Base-by-base conservation (phyloP, 2,113 vertebrate species). In the Pseudorectes ferrugineus region DNA sequence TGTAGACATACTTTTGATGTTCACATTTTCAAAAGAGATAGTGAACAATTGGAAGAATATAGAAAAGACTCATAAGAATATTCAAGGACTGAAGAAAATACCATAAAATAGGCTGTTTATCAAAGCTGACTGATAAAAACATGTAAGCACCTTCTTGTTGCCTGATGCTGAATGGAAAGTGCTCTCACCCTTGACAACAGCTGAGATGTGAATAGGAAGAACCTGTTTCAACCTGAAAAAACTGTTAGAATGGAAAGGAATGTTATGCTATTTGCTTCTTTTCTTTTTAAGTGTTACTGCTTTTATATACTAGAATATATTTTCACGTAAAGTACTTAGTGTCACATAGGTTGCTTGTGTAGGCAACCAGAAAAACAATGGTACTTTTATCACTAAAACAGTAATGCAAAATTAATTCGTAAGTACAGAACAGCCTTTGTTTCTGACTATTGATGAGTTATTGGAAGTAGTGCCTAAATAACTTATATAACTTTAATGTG, bases 161-260 rank as follows among this genome's bases (percentile, higher is more conserved):
- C 74, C 66, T 81, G 74, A 54, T 66, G 33, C 46, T 82, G 80
- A 85, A 88, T 40, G 42, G 74, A 79, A 89, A 92, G 24, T 83
- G 35, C 61, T 78, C 77, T 89, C 94, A 87, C 16, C 84, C 66
- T 82, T 95, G 70, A 94, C 62, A 94, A 35, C 33, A 82, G 66
- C 45, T 73, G 73, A 59, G 51, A 94, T 3, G 11, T 79, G 62
- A 91, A 58, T 57, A 78, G 54, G 23, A 95, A 68, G 38, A 93
- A 89, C 49, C 13, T 91, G 74, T 93, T 95, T 35, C 66, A 89
- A 84, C 67, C 29, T 85, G 81, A 89, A 77, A 86, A 93, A 92
- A 63, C 48, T 63, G 46, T 79, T 88, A 73, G 16, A 82, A 66
- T 58, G n/a, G 66, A 54, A 93, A 73, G 15, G 33, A 94, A 70